Conservation (phyloP, 1,140 invertebrate species). For the Bradynema listronoti region DNA sequence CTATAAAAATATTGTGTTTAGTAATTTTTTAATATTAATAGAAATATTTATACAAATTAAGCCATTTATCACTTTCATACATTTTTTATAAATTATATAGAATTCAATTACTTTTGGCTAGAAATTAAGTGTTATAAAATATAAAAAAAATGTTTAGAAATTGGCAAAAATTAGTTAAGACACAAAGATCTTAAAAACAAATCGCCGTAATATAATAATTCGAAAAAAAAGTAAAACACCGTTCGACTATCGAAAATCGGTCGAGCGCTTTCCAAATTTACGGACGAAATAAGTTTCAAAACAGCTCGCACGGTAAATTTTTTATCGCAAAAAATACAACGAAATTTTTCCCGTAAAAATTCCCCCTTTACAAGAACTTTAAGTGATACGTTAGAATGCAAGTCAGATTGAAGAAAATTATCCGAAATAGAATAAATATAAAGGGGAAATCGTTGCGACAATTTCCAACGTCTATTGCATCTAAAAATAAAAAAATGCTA, state of each 20-base stretch:
- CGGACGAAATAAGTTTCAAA: conserved; percentile 11
- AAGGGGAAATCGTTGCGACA: not conserved
- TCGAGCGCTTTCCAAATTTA: not conserved
- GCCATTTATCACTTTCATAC: not conserved
- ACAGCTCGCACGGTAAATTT: too few relatives aligned
- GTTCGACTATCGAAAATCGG: not conserved
- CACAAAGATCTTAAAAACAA: not conserved
- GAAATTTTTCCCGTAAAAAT: too few relatives aligned
- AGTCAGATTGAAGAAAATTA: not conserved
- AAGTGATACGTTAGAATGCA: not conserved
- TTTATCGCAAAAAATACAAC: conserved; percentile 7
- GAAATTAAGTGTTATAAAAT: not conserved
- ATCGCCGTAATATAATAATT: not conserved
- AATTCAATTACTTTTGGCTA: not conserved
- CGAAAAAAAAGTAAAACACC: not conserved
- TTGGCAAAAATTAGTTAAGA: conserved; percentile 1
- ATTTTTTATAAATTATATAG: not conserved
- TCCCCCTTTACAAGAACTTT: not conserved
- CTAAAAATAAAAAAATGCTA: too few relatives aligned
- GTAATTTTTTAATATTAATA: not conserved
- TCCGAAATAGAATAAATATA: not conserved
- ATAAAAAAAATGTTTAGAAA: not conserved
- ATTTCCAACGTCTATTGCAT: conserved; percentile 4
- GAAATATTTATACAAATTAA: not conserved
- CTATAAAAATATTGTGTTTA: not conserved